Evolutionary conservation across 2,113 vertebrate genomes (phyloP).

Genomic region (Stigmatopora nigra): DNA sequence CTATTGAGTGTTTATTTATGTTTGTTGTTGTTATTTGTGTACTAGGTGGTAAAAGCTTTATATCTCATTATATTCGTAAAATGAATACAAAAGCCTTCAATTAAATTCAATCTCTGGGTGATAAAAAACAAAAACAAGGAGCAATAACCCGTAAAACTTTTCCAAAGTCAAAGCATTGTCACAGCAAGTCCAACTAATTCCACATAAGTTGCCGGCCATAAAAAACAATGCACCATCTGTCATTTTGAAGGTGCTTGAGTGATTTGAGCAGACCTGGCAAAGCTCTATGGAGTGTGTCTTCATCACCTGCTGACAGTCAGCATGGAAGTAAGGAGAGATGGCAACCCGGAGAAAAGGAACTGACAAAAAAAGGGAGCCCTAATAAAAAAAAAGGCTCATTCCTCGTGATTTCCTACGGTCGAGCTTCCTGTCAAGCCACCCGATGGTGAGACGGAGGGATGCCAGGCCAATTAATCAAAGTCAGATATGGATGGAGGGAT

Average conservation of each 20-base stretch:
- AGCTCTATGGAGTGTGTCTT: conserved; percentile 77
- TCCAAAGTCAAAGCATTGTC: too few species aligned
- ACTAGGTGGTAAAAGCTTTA: too few species aligned
- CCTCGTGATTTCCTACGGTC: conserved; percentile 60
- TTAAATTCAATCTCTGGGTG: too few species aligned
- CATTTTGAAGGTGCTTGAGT: conserved; percentile 37
- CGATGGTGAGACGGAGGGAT: conserved; percentile 82
- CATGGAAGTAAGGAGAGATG: conserved; percentile 53
- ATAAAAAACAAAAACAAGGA: too few species aligned
- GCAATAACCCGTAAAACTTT: not conserved
- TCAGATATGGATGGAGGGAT: conserved; percentile 94
- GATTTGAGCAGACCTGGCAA: conserved; percentile 63
- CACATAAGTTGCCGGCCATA: not conserved
- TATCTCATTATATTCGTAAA: too few species aligned
- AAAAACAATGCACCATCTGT: conserved; percentile 34
- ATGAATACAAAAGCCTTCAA: too few species aligned
- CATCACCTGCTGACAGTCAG: conserved; percentile 81
- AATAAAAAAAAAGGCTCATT: conserved; percentile 42
- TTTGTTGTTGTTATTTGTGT: too few species aligned
- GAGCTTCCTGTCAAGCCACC: conserved; percentile 84
- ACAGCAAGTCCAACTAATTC: not conserved
- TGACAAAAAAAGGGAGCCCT: not conserved
- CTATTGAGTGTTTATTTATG: too few species aligned
- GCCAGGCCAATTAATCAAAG: conserved; percentile 98
- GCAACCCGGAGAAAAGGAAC: conserved; percentile 19